Percentiles rank a stretch among this genome's conserved stretches.
These are phyloP conservation scores for Notothenia rossii DNA, from an alignment of 2,113 vertebrate species.

Conservation along the genomic window DNA sequence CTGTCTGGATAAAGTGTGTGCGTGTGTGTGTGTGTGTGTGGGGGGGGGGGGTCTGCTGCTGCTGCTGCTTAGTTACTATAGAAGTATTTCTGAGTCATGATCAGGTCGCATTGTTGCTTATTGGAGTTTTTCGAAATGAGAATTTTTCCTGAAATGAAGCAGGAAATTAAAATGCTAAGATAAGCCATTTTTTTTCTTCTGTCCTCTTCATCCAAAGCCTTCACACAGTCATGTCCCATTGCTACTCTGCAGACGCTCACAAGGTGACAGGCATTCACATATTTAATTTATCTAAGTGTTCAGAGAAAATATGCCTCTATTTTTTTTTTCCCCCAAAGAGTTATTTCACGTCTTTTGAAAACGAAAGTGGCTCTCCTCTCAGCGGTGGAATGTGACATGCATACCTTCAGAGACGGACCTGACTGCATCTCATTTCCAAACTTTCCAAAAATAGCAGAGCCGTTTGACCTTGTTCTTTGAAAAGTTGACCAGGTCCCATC, in stretches of 20 bases:
- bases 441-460: constrained; percentile 69
- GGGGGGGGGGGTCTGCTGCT: background rate
- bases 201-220: constrained; percentile 58
- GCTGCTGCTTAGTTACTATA: constrained; percentile 27
- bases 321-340: background rate
- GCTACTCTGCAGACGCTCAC: constrained; percentile 31
- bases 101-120: constrained; percentile 71
- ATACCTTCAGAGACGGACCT: background rate
- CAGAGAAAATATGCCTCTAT: constrained; percentile 3
- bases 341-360: constrained; percentile 17
- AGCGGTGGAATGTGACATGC: background rate
- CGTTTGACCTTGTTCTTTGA: constrained; percentile 68
- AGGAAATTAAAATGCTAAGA: constrained; percentile 84
- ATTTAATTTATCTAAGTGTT: constrained; percentile 53
- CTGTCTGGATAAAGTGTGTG: background rate
- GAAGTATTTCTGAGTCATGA: constrained; percentile 73
- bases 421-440: constrained; percentile 43
- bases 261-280: constrained; percentile 54
- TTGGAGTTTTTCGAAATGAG: constrained; percentile 74
- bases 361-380: constrained; percentile 20
- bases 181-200: constrained; percentile 54
- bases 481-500: constrained; percentile 37
- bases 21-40: no score
- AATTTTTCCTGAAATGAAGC: constrained; percentile 81
- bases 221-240: constrained; percentile 37